Base-by-base conservation (phyloP, 2,113 vertebrate genomes). In the Chiloscyllium plagiosum region DNA sequence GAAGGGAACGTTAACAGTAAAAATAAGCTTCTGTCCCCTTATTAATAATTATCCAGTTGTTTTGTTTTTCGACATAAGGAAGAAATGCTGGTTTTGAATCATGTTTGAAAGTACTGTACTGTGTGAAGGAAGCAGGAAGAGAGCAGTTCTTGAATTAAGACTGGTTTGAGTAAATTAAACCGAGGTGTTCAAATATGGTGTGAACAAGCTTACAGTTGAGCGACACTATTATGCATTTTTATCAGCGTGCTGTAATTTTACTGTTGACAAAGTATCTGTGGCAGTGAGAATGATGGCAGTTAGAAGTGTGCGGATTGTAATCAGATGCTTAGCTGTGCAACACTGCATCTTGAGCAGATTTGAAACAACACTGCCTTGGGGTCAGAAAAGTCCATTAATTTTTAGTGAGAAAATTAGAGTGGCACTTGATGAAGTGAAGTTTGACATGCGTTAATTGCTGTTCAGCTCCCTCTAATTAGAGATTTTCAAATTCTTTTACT, bases 401-500 rank as follows among this genome's bases (percentile, higher is more conserved):
- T 98, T 98, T 98, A 98, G 98, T 98, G 97, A 98, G 98, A 98
- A 98, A 98, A 98, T 98, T 98, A 98, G 98, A 99, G 98, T 98
- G 99, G 98, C 98, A 99, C 98, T 98, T 98, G 99, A 99, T 98
- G 98, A 98, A 98, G 99, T 98, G 97, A 98, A 98, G 98, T 98
- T 98, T 99, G 99, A 99, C 98, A 98, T 98, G 98, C 97, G 98
- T 99, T 99, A 99, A 99, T 99, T 99, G 99, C 98, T 98, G 98
- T 96, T 97, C 98, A 98, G 98, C 98, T 98, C 98, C 26, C 98
- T 97, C 98, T 99, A 98, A 99, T 99, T 98, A 99, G 98, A 97
- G 98, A 98, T 98, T 97, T 98, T 98, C 98, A 98, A 97, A 98
- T 98, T 98, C 98, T 99, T 98, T 98, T 97, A 97, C 97, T 98